A percentile compares a stretch with the other conserved stretches of the same genome.
phyloP scores from a whole-genome alignment of 1,140 invertebrate genomes.

The Bombus terrestris region DNA sequence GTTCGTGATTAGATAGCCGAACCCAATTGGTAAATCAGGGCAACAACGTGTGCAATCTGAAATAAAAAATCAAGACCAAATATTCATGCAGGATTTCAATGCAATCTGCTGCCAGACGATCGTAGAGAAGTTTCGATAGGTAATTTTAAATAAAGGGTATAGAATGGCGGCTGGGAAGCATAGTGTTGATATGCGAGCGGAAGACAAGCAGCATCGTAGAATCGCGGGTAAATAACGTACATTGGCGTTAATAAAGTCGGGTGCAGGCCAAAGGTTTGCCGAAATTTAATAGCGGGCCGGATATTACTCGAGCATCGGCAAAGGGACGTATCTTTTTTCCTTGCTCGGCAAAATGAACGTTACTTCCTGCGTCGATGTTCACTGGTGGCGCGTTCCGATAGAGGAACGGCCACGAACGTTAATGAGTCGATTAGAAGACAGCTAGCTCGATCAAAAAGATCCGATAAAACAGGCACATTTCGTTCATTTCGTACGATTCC shows the following conservation, averaged over 20 bases:
- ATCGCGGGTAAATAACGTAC: neutral
- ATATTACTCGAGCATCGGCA: conserved; percentile 3
- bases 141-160: neutral
- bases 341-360: neutral
- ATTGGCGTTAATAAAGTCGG: conserved; percentile 26
- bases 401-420: conserved; percentile 38
- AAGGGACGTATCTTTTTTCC: conserved; percentile 1
- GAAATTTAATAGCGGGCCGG: conserved; percentile 24
- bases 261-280: neutral
- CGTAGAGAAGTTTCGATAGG: neutral
- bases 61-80: neutral
- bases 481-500: neutral
- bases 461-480: neutral
- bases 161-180: neutral
- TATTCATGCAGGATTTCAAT: neutral
- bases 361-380: conserved; percentile 2
- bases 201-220: neutral
- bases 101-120: too few relatives aligned
- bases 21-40: neutral
- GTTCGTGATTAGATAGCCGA: too few relatives aligned
- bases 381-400: neutral
- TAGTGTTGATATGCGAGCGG: neutral
- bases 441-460: neutral
- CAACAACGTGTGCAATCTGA: too few relatives aligned
- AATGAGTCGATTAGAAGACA: conserved; percentile 39